Evolutionary conservation across 2,797 vertebrate genomes (phyloP).

Genomic region (Cyprinodon diabolis): DNA sequence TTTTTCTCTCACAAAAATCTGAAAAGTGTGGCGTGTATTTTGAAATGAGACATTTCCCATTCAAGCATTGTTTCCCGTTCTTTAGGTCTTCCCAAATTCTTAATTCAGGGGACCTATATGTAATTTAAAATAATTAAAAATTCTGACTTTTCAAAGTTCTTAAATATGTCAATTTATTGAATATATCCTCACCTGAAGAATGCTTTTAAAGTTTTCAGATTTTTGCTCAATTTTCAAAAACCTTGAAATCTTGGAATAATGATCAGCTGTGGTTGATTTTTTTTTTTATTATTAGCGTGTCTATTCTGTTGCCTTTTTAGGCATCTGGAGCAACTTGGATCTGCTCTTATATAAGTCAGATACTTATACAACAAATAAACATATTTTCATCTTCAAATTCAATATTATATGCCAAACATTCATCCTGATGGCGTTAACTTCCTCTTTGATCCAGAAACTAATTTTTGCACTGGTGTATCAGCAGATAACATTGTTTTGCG

Average conservation of each 20-base stretch:
- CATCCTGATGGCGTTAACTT: no score
- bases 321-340: not conserved
- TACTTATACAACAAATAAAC: no score
- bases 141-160: not conserved
- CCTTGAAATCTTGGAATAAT: not conserved
- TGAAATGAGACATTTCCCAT: no score
- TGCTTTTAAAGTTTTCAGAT: not conserved
- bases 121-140: no score
- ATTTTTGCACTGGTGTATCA: no score
- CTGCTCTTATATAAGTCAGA: not conserved
- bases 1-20: not conserved
- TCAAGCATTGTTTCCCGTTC: not conserved
- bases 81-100: not conserved
- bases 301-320: not conserved
- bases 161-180: not conserved
- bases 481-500: no score
- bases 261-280: not conserved
- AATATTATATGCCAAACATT: no score
- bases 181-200: not conserved
- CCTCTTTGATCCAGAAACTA: no score
- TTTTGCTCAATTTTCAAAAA: not conserved
- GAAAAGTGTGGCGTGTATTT: not conserved
- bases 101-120: not conserved
- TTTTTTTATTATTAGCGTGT: fast-evolving
- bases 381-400: no score